phyloP scores from a whole-genome alignment of 2,113 vertebrate genomes.

The Etheostoma spectabile region DNA sequence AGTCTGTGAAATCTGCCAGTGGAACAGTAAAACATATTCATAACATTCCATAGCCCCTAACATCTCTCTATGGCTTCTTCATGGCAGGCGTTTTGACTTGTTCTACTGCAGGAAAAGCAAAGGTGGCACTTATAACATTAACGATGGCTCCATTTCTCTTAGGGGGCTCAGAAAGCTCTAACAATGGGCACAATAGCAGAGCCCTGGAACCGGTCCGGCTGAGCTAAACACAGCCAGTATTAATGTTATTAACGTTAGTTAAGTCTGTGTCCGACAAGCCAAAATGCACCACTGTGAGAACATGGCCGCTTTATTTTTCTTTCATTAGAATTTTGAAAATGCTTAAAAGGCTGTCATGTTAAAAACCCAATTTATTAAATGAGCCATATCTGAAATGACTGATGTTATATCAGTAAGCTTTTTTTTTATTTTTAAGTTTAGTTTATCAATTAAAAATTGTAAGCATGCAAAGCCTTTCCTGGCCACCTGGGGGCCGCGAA shows the following conservation, averaged over 20 bases:
- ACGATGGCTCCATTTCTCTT: not conserved
- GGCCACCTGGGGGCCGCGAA: no score
- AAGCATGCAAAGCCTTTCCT: no score
- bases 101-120: not conserved
- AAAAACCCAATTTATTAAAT: not conserved
- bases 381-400: not conserved
- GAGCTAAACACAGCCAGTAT: not conserved
- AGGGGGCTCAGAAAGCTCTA: not conserved
- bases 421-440: not conserved
- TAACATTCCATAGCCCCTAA: not conserved
- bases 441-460: no score
- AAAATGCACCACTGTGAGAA: not conserved
- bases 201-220: not conserved
- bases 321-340: not conserved
- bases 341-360: not conserved
- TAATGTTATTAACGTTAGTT: constrained; percentile 1
- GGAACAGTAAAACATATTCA: not conserved
- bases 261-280: constrained; percentile 10
- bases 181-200: not conserved
- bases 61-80: not conserved
- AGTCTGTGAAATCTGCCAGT: not conserved
- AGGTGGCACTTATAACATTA: constrained; percentile 26
- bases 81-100: not conserved
- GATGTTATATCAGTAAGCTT: not conserved
- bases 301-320: not conserved